Conservation (phyloP, 2,888 invertebrate genomes). For the Smittia sp. region DNA sequence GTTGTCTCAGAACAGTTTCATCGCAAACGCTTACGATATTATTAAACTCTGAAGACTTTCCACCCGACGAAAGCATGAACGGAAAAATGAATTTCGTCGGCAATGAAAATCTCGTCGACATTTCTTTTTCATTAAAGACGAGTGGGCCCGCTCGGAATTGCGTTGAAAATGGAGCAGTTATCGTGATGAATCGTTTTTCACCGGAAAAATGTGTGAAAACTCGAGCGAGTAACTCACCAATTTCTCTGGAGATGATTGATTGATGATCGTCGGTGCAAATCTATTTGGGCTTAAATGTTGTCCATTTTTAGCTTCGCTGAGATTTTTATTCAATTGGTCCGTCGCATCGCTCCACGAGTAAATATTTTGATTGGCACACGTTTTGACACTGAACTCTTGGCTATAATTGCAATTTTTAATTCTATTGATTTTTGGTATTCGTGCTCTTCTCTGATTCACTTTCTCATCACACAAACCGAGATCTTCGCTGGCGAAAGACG, state of each 20-base stretch:
- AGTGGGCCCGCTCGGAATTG: too few species aligned
- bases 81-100: too few species aligned
- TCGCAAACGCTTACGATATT: too few species aligned
- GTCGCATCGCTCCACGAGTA: neutral
- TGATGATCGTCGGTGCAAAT: neutral
- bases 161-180: too few species aligned
- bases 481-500: conserved; percentile 34
- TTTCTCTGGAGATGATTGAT: conserved; percentile 21
- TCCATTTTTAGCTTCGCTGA: neutral
- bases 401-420: conserved; percentile 27
- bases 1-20: too few species aligned
- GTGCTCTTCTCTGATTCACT: conserved; percentile 22
- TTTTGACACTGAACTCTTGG: conserved; percentile 6
- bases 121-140: too few species aligned
- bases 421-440: conserved; percentile 37
- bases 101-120: too few species aligned
- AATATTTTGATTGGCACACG: conserved; percentile 23
- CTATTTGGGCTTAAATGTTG: neutral
- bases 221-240: conserved; percentile 17
- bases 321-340: neutral
- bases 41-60: too few species aligned
- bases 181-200: too few species aligned
- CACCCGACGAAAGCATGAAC: too few species aligned
- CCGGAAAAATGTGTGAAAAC: too few species aligned
- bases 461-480: conserved; percentile 12